These are phyloP conservation scores for Plutella xylostella DNA, from an alignment of 2,888 invertebrate genomes.

Conservation along the genomic window DNA sequence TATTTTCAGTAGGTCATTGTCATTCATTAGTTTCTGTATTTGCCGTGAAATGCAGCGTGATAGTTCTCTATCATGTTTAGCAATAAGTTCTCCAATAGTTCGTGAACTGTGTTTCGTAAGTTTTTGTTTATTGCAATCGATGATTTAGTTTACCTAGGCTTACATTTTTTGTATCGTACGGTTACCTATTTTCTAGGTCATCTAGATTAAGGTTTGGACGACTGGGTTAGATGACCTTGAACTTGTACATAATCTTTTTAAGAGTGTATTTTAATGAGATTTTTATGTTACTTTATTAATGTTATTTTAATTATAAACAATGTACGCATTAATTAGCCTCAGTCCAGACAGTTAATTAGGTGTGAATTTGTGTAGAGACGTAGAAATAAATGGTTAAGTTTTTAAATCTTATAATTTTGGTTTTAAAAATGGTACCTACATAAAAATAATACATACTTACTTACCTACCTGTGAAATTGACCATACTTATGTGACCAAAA, in stretches of 20 bases:
- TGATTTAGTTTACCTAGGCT: constrained; percentile 6
- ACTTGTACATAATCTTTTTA: no score
- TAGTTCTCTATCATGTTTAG: constrained; percentile 46
- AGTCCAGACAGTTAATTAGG: no score
- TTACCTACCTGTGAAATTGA: not conserved
- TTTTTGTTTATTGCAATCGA: constrained; percentile 30
- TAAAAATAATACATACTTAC: not conserved
- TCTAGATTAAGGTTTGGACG: no score
- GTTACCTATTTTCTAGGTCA: constrained; percentile 1
- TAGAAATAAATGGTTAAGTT: no score
- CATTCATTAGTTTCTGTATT: constrained; percentile 40
- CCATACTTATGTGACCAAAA: no score
- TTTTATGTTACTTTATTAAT: no score
- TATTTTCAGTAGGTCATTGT: constrained; percentile 55
- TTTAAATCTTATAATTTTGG: not conserved
- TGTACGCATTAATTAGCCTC: no score
- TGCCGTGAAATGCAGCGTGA: constrained; percentile 54
- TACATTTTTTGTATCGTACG: constrained; percentile 3
- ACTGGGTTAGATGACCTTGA: no score
- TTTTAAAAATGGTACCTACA: not conserved
- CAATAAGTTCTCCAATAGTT: constrained; percentile 39
- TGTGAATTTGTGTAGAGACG: no score
- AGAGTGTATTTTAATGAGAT: no score
- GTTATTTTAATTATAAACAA: no score
- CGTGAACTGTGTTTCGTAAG: constrained; percentile 44